These are phyloP conservation scores for Discoglossus pictus DNA, from an alignment of 2,797 vertebrate species.

Conservation along the genomic window DNA sequence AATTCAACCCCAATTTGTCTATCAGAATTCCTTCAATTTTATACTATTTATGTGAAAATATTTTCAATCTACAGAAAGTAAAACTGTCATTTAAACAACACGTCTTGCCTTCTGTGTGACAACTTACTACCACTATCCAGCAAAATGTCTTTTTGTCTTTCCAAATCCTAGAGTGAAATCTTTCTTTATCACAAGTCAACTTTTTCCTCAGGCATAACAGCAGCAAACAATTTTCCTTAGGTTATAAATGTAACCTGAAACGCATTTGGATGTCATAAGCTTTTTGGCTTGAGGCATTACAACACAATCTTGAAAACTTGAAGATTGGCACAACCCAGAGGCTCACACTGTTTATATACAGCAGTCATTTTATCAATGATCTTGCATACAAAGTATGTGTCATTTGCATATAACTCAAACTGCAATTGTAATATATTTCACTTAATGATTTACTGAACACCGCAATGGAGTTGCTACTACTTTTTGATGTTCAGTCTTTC, in stretches of 20 bases:
- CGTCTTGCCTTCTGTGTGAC: slow-evolving; percentile 17
- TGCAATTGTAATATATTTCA: too few relatives aligned
- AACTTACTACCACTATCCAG: slow-evolving; percentile 13
- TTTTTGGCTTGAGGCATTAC: slow-evolving; percentile 49
- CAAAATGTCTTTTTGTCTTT: slow-evolving; percentile 35
- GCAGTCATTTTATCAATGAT: slow-evolving; percentile 44
- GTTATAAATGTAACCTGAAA: slow-evolving; percentile 52
- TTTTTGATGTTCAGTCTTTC: too few relatives aligned
- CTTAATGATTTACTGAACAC: too few relatives aligned
- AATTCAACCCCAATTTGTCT: neutral
- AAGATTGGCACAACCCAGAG: slow-evolving; percentile 45
- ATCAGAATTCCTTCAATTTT: neutral
- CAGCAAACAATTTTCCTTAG: slow-evolving; percentile 50
- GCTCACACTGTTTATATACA: slow-evolving; percentile 31
- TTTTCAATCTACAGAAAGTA: neutral
- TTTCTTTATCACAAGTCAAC: slow-evolving; percentile 34
- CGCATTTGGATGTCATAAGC: slow-evolving; percentile 49
- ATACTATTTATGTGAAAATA: slow-evolving; percentile 1
- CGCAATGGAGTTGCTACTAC: too few relatives aligned
- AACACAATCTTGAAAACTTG: slow-evolving; percentile 42
- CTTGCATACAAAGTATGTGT: slow-evolving; percentile 35
- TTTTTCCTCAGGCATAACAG: slow-evolving; percentile 44
- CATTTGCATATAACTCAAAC: slow-evolving; percentile 44
- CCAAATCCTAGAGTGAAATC: slow-evolving; percentile 28
- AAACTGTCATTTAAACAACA: slow-evolving; percentile 6